Conservation (phyloP, 2,113 vertebrate species). For the Neofelis nebulosa region DNA sequence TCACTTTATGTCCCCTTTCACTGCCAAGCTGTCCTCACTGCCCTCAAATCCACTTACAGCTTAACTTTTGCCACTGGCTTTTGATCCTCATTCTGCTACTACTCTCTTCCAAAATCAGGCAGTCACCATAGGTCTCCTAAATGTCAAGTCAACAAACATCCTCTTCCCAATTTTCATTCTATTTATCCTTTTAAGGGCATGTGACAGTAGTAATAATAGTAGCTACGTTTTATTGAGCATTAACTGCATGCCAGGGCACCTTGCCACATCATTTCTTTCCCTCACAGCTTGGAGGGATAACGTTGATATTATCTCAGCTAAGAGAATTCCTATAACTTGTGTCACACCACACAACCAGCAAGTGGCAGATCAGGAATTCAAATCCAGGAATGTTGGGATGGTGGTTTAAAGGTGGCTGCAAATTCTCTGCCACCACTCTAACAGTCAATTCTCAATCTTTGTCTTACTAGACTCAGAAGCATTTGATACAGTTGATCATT, state of each 20-base stretch:
- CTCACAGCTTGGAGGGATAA: not conserved
- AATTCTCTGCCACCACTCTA: not conserved
- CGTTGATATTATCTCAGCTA: not conserved
- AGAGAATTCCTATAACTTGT: not conserved
- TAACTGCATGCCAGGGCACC: not conserved
- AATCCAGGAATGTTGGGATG: not conserved
- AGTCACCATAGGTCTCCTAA: not conserved
- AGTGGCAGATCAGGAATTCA: not conserved
- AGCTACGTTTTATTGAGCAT: not conserved
- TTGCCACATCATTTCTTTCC: not conserved
- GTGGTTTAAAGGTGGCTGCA: not conserved
- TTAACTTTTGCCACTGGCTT: not conserved
- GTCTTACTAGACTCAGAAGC: not conserved
- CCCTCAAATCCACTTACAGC: conserved; percentile 27
- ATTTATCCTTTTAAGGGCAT: not conserved
- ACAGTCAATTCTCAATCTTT: not conserved
- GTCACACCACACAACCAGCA: not conserved
- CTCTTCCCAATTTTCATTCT: not conserved
- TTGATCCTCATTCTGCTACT: not conserved
- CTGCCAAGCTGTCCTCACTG: not conserved
- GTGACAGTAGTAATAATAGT: not conserved
- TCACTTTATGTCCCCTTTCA: not conserved
- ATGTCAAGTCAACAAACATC: not conserved
- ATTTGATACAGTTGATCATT: not conserved
- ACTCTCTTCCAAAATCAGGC: not conserved